Evolutionary conservation across 2,113 vertebrate species (phyloP).

Genomic region (Ranitomeya imitator): DNA sequence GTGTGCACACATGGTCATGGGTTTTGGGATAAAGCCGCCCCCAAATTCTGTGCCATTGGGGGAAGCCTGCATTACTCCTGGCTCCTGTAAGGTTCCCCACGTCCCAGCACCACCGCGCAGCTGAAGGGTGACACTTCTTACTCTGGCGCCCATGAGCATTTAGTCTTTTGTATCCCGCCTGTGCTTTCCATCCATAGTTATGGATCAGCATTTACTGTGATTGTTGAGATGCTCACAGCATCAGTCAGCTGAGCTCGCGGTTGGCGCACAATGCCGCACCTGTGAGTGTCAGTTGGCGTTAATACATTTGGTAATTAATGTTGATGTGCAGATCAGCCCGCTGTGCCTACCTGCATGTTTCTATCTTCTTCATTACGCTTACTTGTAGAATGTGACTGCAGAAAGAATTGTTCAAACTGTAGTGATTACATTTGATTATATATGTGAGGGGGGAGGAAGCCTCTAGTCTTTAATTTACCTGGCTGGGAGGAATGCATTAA

Average conservation of each 20-base stretch:
- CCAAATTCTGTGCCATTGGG: no score
- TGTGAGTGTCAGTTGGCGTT: constrained; percentile 36
- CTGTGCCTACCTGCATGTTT: constrained; percentile 20
- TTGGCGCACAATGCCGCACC: neutral
- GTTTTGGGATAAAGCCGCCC: neutral
- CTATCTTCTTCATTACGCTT: constrained; percentile 41
- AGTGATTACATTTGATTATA: constrained; percentile 57
- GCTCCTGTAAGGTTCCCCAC: no score
- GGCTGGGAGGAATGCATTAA: constrained; percentile 51
- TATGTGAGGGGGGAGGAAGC: constrained; percentile 40
- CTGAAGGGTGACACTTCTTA: no score
- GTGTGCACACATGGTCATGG: neutral
- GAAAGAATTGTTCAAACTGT: constrained; percentile 58
- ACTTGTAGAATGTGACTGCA: constrained; percentile 46
- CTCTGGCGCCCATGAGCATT: no score
- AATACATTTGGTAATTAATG: constrained; percentile 51
- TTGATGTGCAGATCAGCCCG: constrained; percentile 16
- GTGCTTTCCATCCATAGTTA: no score
- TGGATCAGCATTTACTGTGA: no score
- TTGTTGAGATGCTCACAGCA: neutral
- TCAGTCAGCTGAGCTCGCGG: neutral
- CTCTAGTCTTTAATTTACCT: constrained; percentile 58
- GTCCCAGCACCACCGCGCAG: no score
- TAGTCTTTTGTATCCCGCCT: no score
- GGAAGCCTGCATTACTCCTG: no score